Conservation (phyloP, 2,113 vertebrate genomes). For the Sus scrofa region T2T-Sscrofa CM000822.6:43577501-43578000, state of each 20-base stretch:
- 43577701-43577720: neutral
- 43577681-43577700: neutral
- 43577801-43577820: neutral
- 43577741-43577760: neutral
- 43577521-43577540: neutral
- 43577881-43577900: neutral
- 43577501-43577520: neutral
- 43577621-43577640: neutral
- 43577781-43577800: neutral
- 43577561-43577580: neutral
- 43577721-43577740: neutral
- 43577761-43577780: neutral
- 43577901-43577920: neutral
- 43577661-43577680: neutral
- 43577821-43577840: neutral
- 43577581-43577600: neutral
- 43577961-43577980: neutral
- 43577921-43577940: conserved; percentile 1
- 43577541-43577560: neutral
- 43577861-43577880: neutral
- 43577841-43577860: neutral
- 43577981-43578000: neutral
- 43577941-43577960: neutral
- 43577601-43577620: accelerated
- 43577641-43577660: neutral